A percentile compares a stretch with the other conserved stretches of the same genome.
Evolutionary conservation across 2,113 vertebrate species (phyloP).

Genomic region (Austrofundulus limnaeus): DNA sequence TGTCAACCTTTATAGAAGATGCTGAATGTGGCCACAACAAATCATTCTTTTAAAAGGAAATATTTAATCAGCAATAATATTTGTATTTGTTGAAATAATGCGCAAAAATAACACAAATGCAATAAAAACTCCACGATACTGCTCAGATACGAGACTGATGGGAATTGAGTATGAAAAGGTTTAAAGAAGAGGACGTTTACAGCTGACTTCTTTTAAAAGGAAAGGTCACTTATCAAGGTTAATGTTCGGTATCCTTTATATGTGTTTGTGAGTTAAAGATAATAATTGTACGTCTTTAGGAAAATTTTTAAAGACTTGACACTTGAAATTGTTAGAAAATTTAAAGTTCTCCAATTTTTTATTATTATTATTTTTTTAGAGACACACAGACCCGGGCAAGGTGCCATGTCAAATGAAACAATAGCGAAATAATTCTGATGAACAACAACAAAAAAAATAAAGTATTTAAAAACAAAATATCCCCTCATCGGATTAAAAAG

Average conservation of each 20-base stretch:
- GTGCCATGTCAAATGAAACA: conserved; percentile 72
- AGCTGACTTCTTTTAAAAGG: conserved; percentile 37
- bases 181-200: conserved; percentile 20
- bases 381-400: conserved; percentile 58
- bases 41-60: not conserved
- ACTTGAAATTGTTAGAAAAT: conserved; percentile 11
- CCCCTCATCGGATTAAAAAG: conserved; percentile 76
- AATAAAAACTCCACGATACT: not conserved
- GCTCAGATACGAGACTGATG: not conserved
- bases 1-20: conserved; percentile 20
- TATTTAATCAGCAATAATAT: not conserved
- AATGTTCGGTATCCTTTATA: conserved; percentile 15
- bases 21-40: not conserved
- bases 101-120: not conserved
- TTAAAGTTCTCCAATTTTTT: conserved; percentile 17
- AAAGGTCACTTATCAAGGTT: conserved; percentile 65
- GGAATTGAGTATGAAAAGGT: not conserved
- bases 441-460: conserved; percentile 61
- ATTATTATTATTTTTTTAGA: conserved; percentile 22
- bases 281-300: conserved; percentile 40
- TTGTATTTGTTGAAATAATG: not conserved
- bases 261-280: conserved; percentile 45
- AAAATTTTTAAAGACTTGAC: conserved; percentile 35
- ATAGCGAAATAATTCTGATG: conserved; percentile 56
- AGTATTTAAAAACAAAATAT: conserved; percentile 68